Base-by-base conservation (phyloP, 2,888 invertebrate species). In the Clusia tigrina region DNA sequence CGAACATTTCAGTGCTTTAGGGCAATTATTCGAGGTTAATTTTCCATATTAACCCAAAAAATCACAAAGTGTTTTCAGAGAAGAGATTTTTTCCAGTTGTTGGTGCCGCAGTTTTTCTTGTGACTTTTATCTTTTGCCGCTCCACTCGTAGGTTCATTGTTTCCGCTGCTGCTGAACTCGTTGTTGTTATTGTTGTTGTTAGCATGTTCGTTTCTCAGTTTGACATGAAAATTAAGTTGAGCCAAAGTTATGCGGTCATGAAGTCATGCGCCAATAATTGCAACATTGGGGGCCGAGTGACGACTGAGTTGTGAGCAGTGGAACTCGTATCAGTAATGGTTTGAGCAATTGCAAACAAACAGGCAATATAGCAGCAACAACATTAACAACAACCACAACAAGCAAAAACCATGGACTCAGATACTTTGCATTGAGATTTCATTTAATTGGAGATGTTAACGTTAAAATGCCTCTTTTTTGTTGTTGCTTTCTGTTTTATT, bases 401-500 rank as follows among this genome's bases (percentile, higher is more conserved):
- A n/a, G n/a, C n/a, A n/a, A n/a, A n/a, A n/a, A n/a, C n/a, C n/a
- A n/a, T n/a, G n/a, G n/a, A n/a, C n/a, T 32, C 6, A 32, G 32
- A 12, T 32, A 32, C 73, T 71, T 53, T 68, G 65, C 68, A 76
- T 70, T 68, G 69, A 74, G 74, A 77, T 74, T 74, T 74, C 76
- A 72, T 73, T 74, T 77, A 74, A 74, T 73, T 73, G 76, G 72
- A 72, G 73, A 74, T 77, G 76, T 9, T 9, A 32, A 32, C 12
- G n/a, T n/a, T n/a, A n/a, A n/a, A n/a, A n/a, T n/a, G n/a, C n/a
- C n/a, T n/a, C n/a, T n/a, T n/a, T n/a, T n/a, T n/a, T n/a, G n/a
- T n/a, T n/a, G n/a, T n/a, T n/a, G n/a, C n/a, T n/a, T n/a, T n/a
- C n/a, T n/a, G n/a, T n/a, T n/a, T n/a, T n/a, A n/a, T n/a, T n/a